These are phyloP conservation scores for Macrosoma leucophasiata DNA, from an alignment of 2,888 invertebrate species.

Conservation along the genomic window DNA sequence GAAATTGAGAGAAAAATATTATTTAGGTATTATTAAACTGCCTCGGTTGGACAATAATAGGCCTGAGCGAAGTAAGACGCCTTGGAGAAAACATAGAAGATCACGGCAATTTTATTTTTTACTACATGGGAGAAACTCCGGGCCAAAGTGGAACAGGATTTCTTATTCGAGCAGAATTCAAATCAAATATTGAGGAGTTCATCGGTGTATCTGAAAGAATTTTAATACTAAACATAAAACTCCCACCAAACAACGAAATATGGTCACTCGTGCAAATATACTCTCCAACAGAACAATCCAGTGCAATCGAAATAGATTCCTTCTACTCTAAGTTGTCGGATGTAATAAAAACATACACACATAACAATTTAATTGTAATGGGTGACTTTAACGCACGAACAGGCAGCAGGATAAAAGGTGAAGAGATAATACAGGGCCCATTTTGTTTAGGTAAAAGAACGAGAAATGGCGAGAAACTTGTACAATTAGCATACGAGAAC, in stretches of 20 bases:
- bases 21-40: too few relatives aligned
- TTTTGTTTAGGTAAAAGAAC: too few relatives aligned
- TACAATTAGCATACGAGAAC: too few relatives aligned
- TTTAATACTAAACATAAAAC: constrained; percentile 18
- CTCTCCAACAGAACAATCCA: constrained; percentile 14
- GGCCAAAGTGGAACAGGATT: constrained; percentile 20
- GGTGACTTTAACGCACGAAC: too few relatives aligned
- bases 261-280: constrained; percentile 18
- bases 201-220: constrained; percentile 23
- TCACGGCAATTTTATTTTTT: constrained; percentile 6
- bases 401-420: too few relatives aligned
- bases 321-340: too few relatives aligned
- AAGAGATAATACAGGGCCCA: too few relatives aligned
- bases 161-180: constrained; percentile 18
- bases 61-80: constrained; percentile 24
- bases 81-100: constrained; percentile 27
- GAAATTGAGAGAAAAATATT: too few relatives aligned
- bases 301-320: constrained; percentile 5
- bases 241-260: constrained; percentile 7
- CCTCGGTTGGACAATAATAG: constrained; percentile 26
- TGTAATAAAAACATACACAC: too few relatives aligned
- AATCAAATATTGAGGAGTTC: constrained; percentile 17
- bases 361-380: too few relatives aligned
- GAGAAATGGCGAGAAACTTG: too few relatives aligned
- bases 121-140: constrained; percentile 16